Evolutionary conservation across 2,797 vertebrate genomes (phyloP), one percentile per base, ranked within the genome.

Genomic region (Manis javanica): DNA sequence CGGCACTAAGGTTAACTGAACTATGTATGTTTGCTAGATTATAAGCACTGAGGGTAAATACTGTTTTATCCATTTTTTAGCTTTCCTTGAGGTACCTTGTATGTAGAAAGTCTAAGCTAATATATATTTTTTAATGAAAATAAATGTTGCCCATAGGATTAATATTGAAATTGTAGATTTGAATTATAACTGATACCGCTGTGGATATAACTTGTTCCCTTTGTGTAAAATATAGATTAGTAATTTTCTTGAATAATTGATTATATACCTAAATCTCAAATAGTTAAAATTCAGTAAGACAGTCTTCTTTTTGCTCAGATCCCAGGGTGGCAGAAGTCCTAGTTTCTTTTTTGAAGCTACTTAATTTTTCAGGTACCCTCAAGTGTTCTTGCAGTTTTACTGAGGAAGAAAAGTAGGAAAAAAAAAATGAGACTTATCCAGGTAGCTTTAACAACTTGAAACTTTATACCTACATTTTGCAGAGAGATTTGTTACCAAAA

Each of bases 151-250:
- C 51, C 57, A 39, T 95, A 71, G 61, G 69, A 3, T 68, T 91
- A 57, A 49, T n/a, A 61, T 37, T 94, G 37, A 94, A 93, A 93
- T 94, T 71, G 5, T 39, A 97, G n/a, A 66, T 92, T 21, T 49
- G 15, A 88, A 37, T 94, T 91, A 37, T 84, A 87, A 18, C 8
- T 87, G 57, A 59, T 24, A 74, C 1, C 46, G 53, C 57, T 61
- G 4, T 92, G n/a, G 91, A 59, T 92, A 29, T 55, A 91, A 79
- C 10, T 87, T 93, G 61, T 87, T 71, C 26, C 84, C 4, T 78
- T 77, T 78, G 31, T 71, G 0, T 78, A 83, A 94, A 34, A 68
- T 63, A 79, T 81, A 79, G 5, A 31, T 90, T 87, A 77, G 49
- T 91, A 34, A 42, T 75, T 89, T 96, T 94, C 23, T 4, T 69